Evolutionary conservation across 2,113 vertebrate genomes (phyloP), one percentile per base, ranked within the genome.

Genomic region (Bufo gargarizans): DNA sequence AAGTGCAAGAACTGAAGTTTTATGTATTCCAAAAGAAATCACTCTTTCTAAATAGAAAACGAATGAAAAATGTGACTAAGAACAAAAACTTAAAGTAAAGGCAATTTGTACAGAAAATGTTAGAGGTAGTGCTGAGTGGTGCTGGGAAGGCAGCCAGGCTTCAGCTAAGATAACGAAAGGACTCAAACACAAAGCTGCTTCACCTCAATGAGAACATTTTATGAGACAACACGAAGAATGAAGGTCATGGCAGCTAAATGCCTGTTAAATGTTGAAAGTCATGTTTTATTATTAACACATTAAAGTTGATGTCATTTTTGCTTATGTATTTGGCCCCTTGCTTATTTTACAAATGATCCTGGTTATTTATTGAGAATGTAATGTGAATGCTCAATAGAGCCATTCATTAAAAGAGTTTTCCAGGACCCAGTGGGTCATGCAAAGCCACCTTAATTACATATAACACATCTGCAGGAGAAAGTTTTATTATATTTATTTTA

Each of bases 91-190:
- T 61, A 49, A 74, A 82, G 67, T 58, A 82, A 82, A 88, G 86
- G 86, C 86, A 88, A 88, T 88, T 88, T 82, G 86, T 82, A 72
- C 33, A 88, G 71, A 86, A 76, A 88, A 74, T 72, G 65, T 58
- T 82, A 19, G 67, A 59, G 78, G 86, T 88, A 82, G n/a, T 74
- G 86, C 86, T 61, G 65, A 72, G 67, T 72, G 65, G 33, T 45
- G 43, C 78, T 82, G 78, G 86, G 86, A 88, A 88, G 56, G 63
- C 10, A 82, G 86, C 86, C 86, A 88, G 67, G 55, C 86, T 19
- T 88, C 47, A 63, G 86, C 20, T 76, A 43, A 65, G 86, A 83
- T 83, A 82, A 77, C 69, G 6, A 59, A 83, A 82, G 69, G 80
- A 61, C 20, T 88, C 80, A 50, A 88, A 72, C 50, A 58, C 14